These are phyloP conservation scores for Monodelphis domestica DNA, from an alignment of 2,797 vertebrate species.

Conservation along the genomic window DNA sequence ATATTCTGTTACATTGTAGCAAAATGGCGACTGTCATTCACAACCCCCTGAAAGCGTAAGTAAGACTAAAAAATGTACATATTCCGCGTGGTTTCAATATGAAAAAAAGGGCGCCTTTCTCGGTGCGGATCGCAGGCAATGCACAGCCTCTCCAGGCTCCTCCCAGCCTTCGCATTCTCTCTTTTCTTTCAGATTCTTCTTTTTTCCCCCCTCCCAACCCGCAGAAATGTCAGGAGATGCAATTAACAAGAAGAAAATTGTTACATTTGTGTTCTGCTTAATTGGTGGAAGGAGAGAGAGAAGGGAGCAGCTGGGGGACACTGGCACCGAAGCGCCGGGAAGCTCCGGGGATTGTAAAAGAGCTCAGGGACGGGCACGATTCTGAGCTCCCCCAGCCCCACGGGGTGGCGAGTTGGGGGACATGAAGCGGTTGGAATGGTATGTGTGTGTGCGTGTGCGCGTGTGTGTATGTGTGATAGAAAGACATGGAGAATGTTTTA, in stretches of 20 bases:
- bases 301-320: slow-evolving; percentile 14
- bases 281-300: slow-evolving; percentile 35
- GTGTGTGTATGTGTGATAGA: not conserved
- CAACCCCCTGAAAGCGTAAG: slow-evolving; percentile 99
- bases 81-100: slow-evolving; percentile 88
- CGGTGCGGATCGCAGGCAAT: slow-evolving; percentile 77
- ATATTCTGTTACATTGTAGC: slow-evolving; percentile 99
- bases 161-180: slow-evolving; percentile 73
- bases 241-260: slow-evolving; percentile 84
- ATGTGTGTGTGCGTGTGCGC: not conserved
- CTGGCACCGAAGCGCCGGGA: slow-evolving; percentile 17
- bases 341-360: slow-evolving; percentile 52
- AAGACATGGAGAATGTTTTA: not conserved
- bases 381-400: slow-evolving; percentile 61
- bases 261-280: slow-evolving; percentile 72
- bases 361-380: slow-evolving; percentile 55
- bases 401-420: slow-evolving; percentile 25
- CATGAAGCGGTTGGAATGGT: slow-evolving; percentile 33
- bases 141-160: slow-evolving; percentile 76
- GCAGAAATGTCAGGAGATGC: slow-evolving; percentile 81
- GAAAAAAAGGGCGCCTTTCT: slow-evolving; percentile 89
- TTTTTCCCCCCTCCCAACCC: slow-evolving; percentile 63
- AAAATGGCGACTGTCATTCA: slow-evolving; percentile 99
- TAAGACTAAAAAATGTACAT: slow-evolving; percentile 90
- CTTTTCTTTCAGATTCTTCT: slow-evolving; percentile 79